These are phyloP conservation scores for Apis laboriosa DNA, from an alignment of 1,140 invertebrate genomes.

Conservation along the genomic window DNA sequence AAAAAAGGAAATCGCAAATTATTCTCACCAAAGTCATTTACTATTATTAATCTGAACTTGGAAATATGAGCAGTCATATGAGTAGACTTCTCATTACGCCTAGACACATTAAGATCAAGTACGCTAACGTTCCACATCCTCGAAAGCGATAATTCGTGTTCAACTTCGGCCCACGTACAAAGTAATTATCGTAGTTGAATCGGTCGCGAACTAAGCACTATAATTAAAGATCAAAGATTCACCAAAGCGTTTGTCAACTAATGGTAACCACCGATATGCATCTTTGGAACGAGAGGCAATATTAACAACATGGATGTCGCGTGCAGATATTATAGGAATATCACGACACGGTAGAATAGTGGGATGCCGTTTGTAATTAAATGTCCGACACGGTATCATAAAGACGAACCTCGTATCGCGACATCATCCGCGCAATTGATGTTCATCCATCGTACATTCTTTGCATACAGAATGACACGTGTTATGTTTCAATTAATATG, in stretches of 20 bases:
- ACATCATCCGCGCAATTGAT: slow-evolving; percentile 63
- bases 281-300: slow-evolving; percentile 44
- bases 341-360: neutral
- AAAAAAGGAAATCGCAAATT: neutral
- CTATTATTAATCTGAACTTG: neutral
- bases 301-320: slow-evolving; percentile 55
- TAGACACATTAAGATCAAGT: neutral
- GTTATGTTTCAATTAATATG: slow-evolving; percentile 39
- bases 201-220: neutral
- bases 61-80: neutral
- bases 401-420: slow-evolving; percentile 47
- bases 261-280: slow-evolving; percentile 20
- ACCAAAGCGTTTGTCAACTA: slow-evolving; percentile 13
- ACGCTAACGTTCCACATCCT: no score
- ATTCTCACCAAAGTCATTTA: neutral
- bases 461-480: slow-evolving; percentile 13
- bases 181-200: slow-evolving; percentile 1
- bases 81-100: neutral
- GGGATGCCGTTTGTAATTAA: slow-evolving; percentile 62
- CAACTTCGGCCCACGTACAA: neutral
- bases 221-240: neutral
- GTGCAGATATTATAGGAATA: slow-evolving; percentile 52
- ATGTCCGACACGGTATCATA: slow-evolving; percentile 62
- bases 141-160: neutral
- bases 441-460: slow-evolving; percentile 43